Evolutionary conservation across 2,888 invertebrate species (phyloP).

Genomic region (Lepidochrysops patricia): DNA sequence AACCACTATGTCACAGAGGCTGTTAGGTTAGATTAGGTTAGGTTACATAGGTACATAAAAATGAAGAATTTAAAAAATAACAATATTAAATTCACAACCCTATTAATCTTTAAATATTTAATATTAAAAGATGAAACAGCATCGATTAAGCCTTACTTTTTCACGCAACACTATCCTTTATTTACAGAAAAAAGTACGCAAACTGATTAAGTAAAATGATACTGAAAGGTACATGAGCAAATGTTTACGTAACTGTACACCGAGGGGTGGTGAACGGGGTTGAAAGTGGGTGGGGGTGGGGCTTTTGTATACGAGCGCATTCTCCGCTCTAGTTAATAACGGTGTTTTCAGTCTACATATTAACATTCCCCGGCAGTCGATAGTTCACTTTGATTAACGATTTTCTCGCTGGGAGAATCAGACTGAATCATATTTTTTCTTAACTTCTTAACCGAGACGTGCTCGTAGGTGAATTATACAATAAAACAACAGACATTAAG

Average conservation of each 20-base stretch:
- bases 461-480: no score
- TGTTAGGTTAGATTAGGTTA: no score
- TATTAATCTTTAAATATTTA: no score
- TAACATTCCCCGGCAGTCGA: background rate
- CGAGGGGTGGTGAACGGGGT: background rate
- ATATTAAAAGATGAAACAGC: no score
- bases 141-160: background rate
- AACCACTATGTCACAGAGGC: no score
- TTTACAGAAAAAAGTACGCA: background rate
- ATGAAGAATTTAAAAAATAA: no score
- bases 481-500: no score
- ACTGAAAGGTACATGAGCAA: constrained; percentile 5
- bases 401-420: background rate
- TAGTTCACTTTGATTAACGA: background rate
- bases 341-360: background rate
- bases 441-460: no score
- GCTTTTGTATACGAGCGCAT: constrained; percentile 6
- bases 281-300: constrained; percentile 10
- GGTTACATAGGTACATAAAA: no score
- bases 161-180: background rate
- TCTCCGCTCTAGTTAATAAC: background rate
- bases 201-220: background rate
- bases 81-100: no score
- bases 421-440: no score
- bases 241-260: constrained; percentile 19